Conservation (phyloP, 92 coral and sea anemone species). For the Pocillopora meandrina region DNA sequence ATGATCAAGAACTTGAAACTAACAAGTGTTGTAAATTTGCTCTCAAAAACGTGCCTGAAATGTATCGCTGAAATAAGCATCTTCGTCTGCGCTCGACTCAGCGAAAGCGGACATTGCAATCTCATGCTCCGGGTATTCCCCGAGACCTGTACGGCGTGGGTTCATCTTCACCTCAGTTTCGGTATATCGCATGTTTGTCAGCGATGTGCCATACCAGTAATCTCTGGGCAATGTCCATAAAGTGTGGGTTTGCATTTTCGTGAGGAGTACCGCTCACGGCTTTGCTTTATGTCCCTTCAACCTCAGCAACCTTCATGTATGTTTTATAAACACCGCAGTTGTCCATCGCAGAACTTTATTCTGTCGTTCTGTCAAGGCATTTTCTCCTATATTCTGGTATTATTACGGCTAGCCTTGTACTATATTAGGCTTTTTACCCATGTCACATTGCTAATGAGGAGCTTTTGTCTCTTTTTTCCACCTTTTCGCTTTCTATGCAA, state of each 20-base stretch:
- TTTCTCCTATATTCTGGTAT: constrained; percentile 27
- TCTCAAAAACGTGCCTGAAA: constrained; percentile 34
- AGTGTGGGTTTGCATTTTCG: constrained; percentile 71
- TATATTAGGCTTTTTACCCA: constrained; percentile 15
- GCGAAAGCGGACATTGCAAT: constrained; percentile 58
- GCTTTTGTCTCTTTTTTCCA: constrained; percentile 35
- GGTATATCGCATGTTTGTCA: constrained; percentile 17
- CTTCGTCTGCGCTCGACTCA: constrained; percentile 27
- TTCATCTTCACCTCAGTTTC: background rate
- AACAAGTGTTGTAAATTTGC: constrained; percentile 47
- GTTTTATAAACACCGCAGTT: constrained; percentile 79
- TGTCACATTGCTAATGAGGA: constrained; percentile 48
- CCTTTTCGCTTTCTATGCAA: constrained; percentile 31
- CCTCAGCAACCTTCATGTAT: constrained; percentile 60
- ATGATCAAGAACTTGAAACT: constrained; percentile 18
- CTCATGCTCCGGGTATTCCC: constrained; percentile 82
- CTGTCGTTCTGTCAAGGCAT: constrained; percentile 32
- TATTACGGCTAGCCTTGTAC: constrained; percentile 5
- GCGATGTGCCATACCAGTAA: constrained; percentile 33
- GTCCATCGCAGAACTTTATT: constrained; percentile 24
- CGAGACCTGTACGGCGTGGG: constrained; percentile 47
- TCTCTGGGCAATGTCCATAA: constrained; percentile 58
- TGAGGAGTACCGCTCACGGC: constrained; percentile 57
- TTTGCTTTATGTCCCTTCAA: constrained; percentile 36
- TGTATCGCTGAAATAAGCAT: constrained; percentile 66